Conservation (phyloP, 2,113 vertebrate genomes). For the Amia ocellicauda region DNA sequence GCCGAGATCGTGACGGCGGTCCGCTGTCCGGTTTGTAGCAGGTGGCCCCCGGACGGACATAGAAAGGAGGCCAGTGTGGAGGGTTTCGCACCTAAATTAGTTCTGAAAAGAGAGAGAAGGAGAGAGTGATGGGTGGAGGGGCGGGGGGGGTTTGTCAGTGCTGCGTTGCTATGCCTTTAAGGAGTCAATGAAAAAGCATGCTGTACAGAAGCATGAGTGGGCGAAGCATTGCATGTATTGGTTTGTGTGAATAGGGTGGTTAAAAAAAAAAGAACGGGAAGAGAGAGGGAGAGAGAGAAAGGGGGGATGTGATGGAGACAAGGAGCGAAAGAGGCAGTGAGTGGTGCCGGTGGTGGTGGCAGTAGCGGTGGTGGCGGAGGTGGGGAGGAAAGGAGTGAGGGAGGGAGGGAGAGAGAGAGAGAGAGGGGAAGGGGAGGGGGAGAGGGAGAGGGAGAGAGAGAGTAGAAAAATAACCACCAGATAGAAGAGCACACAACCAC, state of each 20-base stretch:
- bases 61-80: not conserved
- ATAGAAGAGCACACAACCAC: slow-evolving; percentile 38
- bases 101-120: slow-evolving; percentile 12
- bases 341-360: slow-evolving; percentile 57
- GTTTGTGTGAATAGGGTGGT: slow-evolving; percentile 19
- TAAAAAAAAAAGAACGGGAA: no score
- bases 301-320: slow-evolving; percentile 65
- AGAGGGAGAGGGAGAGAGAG: not conserved
- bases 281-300: slow-evolving; percentile 38
- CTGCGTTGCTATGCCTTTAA: slow-evolving; percentile 42
- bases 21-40: no score
- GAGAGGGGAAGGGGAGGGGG: slow-evolving; percentile 6
- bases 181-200: slow-evolving; percentile 52
- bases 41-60: not conserved
- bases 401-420: slow-evolving; percentile 28
- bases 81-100: no score
- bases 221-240: slow-evolving; percentile 57
- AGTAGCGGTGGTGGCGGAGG: slow-evolving; percentile 56
- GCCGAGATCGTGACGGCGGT: no score
- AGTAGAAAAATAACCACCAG: not conserved
- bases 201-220: slow-evolving; percentile 48
- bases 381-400: slow-evolving; percentile 31
- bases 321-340: no score
- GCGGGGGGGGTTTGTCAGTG: not conserved
- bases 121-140: not conserved